A percentile compares a stretch with the other conserved stretches of the same genome.
Evolutionary conservation across 2,113 vertebrate species (phyloP).

Genomic region (Scopus umbretta): DNA sequence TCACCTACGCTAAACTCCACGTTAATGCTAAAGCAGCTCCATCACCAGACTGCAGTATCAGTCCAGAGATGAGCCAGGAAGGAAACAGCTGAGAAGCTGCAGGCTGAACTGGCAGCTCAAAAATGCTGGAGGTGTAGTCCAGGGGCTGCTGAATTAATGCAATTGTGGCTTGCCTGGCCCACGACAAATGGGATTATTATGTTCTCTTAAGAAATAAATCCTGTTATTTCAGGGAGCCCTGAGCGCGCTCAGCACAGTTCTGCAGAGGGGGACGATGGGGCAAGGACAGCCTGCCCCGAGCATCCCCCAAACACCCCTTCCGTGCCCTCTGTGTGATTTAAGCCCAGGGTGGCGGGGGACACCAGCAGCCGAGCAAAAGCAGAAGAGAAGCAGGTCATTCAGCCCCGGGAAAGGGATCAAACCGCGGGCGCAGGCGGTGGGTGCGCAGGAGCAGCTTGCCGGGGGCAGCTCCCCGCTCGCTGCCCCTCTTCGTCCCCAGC

Average conservation of each 20-base stretch:
- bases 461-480: neutral
- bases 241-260: neutral
- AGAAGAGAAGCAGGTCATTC: neutral
- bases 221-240: neutral
- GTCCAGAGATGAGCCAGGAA: neutral
- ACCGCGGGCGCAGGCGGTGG: rapidly evolving
- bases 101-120: neutral
- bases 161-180: neutral
- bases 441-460: neutral
- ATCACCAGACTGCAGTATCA: neutral
- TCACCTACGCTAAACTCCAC: rapidly evolving
- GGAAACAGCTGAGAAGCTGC: neutral
- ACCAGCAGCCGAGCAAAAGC: neutral
- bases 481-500: neutral
- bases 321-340: rapidly evolving
- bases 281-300: neutral
- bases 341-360: neutral
- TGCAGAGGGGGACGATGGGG: rapidly evolving
- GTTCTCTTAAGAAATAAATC: neutral
- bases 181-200: neutral
- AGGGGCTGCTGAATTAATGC: neutral
- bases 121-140: neutral
- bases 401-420: neutral
- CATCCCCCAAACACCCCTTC: neutral
- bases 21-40: neutral